phyloP scores from a whole-genome alignment of 2,113 vertebrate genomes.

The Campylomormyrus tamandua region DNA sequence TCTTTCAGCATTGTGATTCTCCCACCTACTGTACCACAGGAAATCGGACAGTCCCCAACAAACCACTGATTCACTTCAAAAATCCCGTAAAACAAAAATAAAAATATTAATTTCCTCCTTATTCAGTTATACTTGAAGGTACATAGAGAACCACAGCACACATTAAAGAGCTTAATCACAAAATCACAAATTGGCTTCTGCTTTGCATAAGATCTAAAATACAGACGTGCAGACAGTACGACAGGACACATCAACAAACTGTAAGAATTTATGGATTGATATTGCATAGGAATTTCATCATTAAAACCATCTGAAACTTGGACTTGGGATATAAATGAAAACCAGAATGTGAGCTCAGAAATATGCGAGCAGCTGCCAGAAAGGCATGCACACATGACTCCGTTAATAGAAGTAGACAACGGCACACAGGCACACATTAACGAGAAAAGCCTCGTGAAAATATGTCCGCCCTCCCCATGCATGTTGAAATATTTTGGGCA shows the following conservation, averaged over 20 bases:
- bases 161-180: not conserved
- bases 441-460: not conserved
- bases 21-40: not conserved
- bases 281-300: constrained; percentile 9
- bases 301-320: not conserved
- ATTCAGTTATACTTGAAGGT: not conserved
- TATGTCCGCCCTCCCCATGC: not conserved
- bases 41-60: not conserved
- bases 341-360: not conserved
- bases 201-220: not conserved
- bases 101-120: not conserved
- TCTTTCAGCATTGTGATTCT: not conserved
- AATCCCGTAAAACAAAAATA: not conserved
- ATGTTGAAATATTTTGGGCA: not conserved
- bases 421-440: not conserved
- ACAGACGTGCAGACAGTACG: not conserved
- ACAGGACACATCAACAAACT: not conserved
- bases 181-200: not conserved
- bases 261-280: constrained; percentile 1
- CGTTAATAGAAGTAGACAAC: not conserved
- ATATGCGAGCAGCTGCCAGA: not conserved
- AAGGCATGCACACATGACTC: not conserved
- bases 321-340: not conserved
- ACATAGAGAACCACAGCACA: not conserved
- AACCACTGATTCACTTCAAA: not conserved